Base-by-base conservation (phyloP, 2,888 invertebrate species). In the Xylophagus ater region DNA sequence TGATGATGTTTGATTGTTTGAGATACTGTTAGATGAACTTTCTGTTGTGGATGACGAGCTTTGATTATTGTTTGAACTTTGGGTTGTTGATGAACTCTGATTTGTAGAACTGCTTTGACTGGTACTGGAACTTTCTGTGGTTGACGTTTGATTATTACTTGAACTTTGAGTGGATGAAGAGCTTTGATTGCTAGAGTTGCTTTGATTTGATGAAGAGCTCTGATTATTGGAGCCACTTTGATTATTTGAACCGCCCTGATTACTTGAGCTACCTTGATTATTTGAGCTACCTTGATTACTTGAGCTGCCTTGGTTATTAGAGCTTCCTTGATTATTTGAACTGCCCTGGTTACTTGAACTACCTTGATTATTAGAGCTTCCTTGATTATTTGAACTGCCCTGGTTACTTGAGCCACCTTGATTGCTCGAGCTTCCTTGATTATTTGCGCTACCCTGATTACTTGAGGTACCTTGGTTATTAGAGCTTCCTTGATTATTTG, bases 381-480 rank as follows among this genome's bases (percentile, higher is more conserved):
- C 48, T 21, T 55, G 54, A 34, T 50, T 58, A 12, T 52, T 49
- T 19, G 52, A 47, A 1, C 53, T 51, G 12, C 44, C 50, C 19
- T 58, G 35, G 46, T 50, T 46, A 51, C 54, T 34, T 54, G 57
- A 46, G 20, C 24, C 56, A 49, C 69, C 13, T 26, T 26, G n/a
- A n/a, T n/a, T n/a, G n/a, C n/a, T n/a, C n/a, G 26, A 13, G n/a
- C 13, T 26, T n/a, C 6, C 26, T 13, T 13, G n/a, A 7, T n/a
- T n/a, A n/a, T n/a, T n/a, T n/a, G n/a, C n/a, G n/a, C n/a, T n/a
- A 8, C 12, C 7, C 3, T 19, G 12, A 2, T 20, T 29, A 31
- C 19, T 8, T 9, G 34, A 29, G 12, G 21, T 39, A 24, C 18
- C 23, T 24, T 32, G 23, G n/a, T 30, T 20, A 10, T 17, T 33